Conservation (phyloP, 2,888 invertebrate genomes). For the Apodemia hepburni region DNA sequence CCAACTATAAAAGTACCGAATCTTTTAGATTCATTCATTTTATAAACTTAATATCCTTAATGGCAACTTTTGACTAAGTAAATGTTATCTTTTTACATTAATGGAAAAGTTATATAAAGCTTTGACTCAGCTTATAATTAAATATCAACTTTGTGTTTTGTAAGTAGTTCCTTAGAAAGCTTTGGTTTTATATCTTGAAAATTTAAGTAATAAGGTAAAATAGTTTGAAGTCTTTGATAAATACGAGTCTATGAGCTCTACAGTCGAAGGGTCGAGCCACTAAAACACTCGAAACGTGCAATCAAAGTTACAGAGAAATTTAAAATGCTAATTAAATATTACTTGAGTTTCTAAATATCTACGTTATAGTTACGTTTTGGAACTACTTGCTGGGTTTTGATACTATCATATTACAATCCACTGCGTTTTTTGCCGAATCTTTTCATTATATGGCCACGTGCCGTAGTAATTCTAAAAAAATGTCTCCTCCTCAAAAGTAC, state of each 20-base stretch:
- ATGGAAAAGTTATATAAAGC: neutral
- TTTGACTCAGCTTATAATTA: neutral
- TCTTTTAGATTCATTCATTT: too few species aligned
- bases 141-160: neutral
- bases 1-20: too few species aligned
- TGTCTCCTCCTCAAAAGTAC: too few species aligned
- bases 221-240: constrained; percentile 5
- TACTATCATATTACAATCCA: neutral
- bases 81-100: neutral
- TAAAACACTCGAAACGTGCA: neutral
- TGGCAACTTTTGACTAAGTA: too few species aligned
- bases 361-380: neutral
- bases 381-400: neutral
- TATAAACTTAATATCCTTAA: too few species aligned
- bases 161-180: neutral
- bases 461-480: too few species aligned
- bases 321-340: constrained; percentile 2
- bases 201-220: constrained; percentile 1
- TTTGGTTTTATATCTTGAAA: neutral
- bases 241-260: neutral
- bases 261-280: neutral
- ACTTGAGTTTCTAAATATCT: neutral
- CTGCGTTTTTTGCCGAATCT: too few species aligned
- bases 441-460: too few species aligned
- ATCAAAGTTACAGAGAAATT: neutral